A percentile compares a stretch with the other conserved stretches of the same genome.
These are phyloP conservation scores for Hypomesus transpacificus DNA, from an alignment of 2,113 vertebrate genomes.

Conservation along the genomic window DNA sequence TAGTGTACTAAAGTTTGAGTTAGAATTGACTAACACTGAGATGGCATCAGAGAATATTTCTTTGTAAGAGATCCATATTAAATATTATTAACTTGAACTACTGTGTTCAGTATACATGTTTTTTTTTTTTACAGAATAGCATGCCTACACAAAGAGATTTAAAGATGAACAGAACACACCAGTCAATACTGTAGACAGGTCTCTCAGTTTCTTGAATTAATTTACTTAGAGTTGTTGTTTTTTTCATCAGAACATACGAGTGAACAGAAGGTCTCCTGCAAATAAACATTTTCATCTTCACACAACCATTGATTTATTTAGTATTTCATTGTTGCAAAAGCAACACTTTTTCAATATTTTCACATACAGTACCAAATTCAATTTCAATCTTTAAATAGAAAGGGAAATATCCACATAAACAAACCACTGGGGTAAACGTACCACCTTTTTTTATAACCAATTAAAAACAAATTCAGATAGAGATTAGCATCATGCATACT, in stretches of 20 bases:
- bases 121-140: too few species aligned
- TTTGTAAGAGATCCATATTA: neutral
- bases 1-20: too few species aligned
- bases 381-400: constrained; percentile 57
- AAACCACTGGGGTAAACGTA: constrained; percentile 65
- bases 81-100: neutral
- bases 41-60: neutral
- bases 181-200: constrained; percentile 35
- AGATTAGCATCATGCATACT: constrained; percentile 63
- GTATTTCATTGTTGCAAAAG: constrained; percentile 67
- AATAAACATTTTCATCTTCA: constrained; percentile 84
- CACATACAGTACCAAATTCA: constrained; percentile 68
- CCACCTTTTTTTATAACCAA: constrained; percentile 58
- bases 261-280: constrained; percentile 71
- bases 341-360: constrained; percentile 47
- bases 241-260: constrained; percentile 60
- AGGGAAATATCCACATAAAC: constrained; percentile 58
- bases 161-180: constrained; percentile 13
- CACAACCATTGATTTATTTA: constrained; percentile 76
- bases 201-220: constrained; percentile 59
- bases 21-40: too few species aligned
- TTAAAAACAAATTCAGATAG: constrained; percentile 43
- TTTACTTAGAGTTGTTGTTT: constrained; percentile 58
- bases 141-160: neutral
- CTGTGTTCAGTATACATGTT: neutral